phyloP scores from a whole-genome alignment of 2,888 invertebrate genomes.

The Tinea trinotella region DNA sequence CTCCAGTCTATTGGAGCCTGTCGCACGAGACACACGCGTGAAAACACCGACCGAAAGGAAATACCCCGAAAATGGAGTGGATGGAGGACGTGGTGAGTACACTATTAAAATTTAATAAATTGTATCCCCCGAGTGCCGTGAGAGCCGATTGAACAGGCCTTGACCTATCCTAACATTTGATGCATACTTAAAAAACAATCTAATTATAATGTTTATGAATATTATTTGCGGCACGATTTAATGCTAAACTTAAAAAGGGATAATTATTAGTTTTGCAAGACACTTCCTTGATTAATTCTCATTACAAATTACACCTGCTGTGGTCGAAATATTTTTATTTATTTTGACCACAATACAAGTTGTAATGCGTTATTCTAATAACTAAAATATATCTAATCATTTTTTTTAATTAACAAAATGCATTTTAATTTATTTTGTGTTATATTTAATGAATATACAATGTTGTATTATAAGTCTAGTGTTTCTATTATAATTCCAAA shows the following conservation, averaged over 20 bases:
- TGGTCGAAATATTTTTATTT: too few species aligned
- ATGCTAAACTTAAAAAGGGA: too few species aligned
- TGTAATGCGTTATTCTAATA: too few species aligned
- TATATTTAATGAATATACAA: too few species aligned
- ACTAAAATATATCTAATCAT: too few species aligned
- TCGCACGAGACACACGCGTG: slow-evolving; percentile 10
- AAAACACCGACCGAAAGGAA: background rate
- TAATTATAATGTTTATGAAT: background rate
- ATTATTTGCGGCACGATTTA: background rate
- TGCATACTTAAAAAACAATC: slow-evolving; percentile 27
- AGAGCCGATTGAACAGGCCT: slow-evolving; percentile 28
- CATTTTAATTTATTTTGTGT: too few species aligned
- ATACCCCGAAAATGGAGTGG: slow-evolving; percentile 53
- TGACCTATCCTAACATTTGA: slow-evolving; percentile 69
- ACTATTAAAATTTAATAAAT: background rate
- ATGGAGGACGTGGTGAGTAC: slow-evolving; percentile 67
- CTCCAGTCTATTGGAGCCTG: slow-evolving; percentile 10
- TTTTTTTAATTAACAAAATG: too few species aligned
- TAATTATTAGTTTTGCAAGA: too few species aligned
- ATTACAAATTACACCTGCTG: too few species aligned
- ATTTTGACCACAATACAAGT: too few species aligned
- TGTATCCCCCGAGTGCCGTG: background rate
- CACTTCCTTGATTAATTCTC: too few species aligned
- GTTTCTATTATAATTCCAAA: background rate
- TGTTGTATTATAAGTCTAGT: too few species aligned